Conservation (phyloP, 2,888 invertebrate genomes). For the Eumerus sabulonum region DNA sequence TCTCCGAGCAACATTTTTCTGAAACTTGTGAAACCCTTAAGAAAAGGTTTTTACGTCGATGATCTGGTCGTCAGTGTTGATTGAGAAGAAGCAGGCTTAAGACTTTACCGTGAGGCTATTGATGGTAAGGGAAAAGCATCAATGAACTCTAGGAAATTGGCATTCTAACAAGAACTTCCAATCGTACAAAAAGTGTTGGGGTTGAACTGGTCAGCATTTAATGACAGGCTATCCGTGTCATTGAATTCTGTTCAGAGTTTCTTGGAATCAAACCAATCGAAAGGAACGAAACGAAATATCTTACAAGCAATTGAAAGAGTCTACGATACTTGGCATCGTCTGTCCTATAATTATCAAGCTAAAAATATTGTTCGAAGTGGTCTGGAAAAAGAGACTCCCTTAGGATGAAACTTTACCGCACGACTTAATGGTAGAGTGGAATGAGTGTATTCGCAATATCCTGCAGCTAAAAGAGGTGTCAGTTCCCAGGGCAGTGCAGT, state of each 20-base stretch:
- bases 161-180: not conserved
- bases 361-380: slow-evolving; percentile 8
- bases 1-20: not conserved
- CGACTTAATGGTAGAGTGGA: not conserved
- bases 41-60: slow-evolving; percentile 12
- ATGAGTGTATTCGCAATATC: not conserved
- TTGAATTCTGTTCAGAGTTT: slow-evolving; percentile 1
- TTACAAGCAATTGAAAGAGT: too few relatives aligned
- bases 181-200: slow-evolving; percentile 7
- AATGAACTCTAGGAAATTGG: not conserved
- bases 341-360: slow-evolving; percentile 1
- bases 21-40: not conserved
- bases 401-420: not conserved
- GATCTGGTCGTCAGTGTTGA: not conserved
- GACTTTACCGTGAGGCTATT: not conserved
- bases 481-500: not conserved
- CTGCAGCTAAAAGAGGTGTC: not conserved
- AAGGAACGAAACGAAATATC: slow-evolving; percentile 4
- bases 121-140: not conserved
- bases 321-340: slow-evolving; percentile 5
- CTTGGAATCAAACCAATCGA: not conserved
- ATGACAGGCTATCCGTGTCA: not conserved
- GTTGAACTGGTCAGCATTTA: not conserved
- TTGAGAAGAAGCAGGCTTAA: not conserved
- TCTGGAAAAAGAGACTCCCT: not conserved